Evolutionary conservation across 1,140 invertebrate genomes (phyloP).

Genomic region (Drosophila obscura): DNA sequence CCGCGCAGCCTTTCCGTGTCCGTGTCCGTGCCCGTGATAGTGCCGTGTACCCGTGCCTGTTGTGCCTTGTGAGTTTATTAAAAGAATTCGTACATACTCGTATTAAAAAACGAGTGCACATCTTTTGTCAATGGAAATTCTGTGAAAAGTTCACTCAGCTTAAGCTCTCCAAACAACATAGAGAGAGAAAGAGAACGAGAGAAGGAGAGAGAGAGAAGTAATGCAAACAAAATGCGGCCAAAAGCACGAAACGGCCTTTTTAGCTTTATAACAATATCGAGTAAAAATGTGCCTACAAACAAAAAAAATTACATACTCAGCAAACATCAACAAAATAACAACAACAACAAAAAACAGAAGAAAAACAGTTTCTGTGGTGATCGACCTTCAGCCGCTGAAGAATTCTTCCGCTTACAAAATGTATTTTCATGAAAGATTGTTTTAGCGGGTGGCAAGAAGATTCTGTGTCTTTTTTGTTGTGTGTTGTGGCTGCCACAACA

Average conservation of each 20-base stretch:
- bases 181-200: slow-evolving; percentile 14
- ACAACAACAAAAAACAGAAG: slow-evolving; percentile 29
- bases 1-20: slow-evolving; percentile 46
- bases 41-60: slow-evolving; percentile 23
- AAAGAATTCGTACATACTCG: slow-evolving; percentile 12
- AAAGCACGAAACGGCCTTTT: slow-evolving; percentile 65
- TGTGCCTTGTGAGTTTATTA: slow-evolving; percentile 43
- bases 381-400: slow-evolving; percentile 50
- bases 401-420: slow-evolving; percentile 65
- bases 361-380: slow-evolving; percentile 4
- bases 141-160: slow-evolving; percentile 51
- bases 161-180: slow-evolving; percentile 33
- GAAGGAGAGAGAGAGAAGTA: slow-evolving; percentile 26
- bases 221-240: slow-evolving; percentile 41
- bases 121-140: slow-evolving; percentile 48
- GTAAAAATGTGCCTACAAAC: slow-evolving; percentile 63
- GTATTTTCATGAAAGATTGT: slow-evolving; percentile 9
- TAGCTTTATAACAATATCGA: slow-evolving; percentile 50
- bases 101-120: slow-evolving; percentile 26
- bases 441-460: slow-evolving; percentile 62
- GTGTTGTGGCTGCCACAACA: slow-evolving; percentile 46
- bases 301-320: slow-evolving; percentile 69
- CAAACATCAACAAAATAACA: slow-evolving; percentile 69
- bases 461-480: slow-evolving; percentile 20
- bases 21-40: slow-evolving; percentile 36